phyloP scores from a whole-genome alignment of 1,140 invertebrate genomes.

The Neodiprion virginianus region DNA sequence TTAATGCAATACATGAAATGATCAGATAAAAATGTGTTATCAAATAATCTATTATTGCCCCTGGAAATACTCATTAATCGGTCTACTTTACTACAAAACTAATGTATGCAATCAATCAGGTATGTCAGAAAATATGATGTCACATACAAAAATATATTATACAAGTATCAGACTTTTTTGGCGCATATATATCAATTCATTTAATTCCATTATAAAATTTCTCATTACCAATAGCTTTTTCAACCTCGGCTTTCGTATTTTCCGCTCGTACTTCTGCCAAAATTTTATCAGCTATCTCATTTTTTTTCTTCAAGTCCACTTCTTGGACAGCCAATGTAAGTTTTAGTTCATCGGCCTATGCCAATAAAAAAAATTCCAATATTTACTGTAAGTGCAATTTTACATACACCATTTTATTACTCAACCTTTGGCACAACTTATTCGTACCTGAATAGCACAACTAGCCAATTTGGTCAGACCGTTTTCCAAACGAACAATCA shows the following conservation, averaged over 20 bases:
- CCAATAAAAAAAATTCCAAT: background rate
- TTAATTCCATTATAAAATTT: slow-evolving; percentile 16
- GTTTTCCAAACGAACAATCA: slow-evolving; percentile 83
- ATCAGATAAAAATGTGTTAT: too few relatives aligned
- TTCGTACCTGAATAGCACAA: slow-evolving; percentile 79
- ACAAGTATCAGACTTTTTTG: slow-evolving; percentile 23
- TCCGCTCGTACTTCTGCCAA: slow-evolving; percentile 89
- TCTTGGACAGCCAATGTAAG: slow-evolving; percentile 87
- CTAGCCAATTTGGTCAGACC: slow-evolving; percentile 87
- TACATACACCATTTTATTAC: slow-evolving; percentile 1
- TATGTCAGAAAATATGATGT: background rate
- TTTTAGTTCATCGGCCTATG: slow-evolving; percentile 73
- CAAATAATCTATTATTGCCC: too few relatives aligned
- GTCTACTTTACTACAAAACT: slow-evolving; percentile 14
- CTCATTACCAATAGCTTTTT: slow-evolving; percentile 77
- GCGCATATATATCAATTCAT: background rate
- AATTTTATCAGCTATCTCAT: slow-evolving; percentile 88
- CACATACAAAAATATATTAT: too few relatives aligned
- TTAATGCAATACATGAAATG: background rate
- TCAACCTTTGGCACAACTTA: background rate
- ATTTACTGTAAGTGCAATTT: background rate
- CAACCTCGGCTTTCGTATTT: slow-evolving; percentile 87
- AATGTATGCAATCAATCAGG: slow-evolving; percentile 13
- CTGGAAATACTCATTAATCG: slow-evolving; percentile 12
- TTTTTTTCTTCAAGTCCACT: slow-evolving; percentile 86